These are phyloP conservation scores for Ascaphus truei DNA, from an alignment of 2,113 vertebrate species.

Conservation along the genomic window DNA sequence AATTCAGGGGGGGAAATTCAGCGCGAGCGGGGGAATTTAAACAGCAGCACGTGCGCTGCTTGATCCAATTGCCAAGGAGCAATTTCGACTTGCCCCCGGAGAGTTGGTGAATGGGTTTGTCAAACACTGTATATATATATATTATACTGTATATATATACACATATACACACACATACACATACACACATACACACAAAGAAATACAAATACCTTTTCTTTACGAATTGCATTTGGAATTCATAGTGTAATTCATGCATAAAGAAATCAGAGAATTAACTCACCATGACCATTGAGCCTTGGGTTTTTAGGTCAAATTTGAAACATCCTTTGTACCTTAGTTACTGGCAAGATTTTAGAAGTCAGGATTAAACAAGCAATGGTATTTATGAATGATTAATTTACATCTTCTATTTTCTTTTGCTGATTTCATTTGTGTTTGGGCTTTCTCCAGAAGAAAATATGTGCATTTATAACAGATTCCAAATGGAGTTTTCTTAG, in stretches of 20 bases:
- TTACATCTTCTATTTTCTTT: conserved; percentile 28
- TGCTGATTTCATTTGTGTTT: conserved; percentile 33
- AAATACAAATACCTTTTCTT: background rate
- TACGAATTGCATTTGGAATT: background rate
- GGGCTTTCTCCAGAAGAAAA: conserved; percentile 22
- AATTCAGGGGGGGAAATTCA: too few species aligned
- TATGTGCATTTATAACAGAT: conserved; percentile 25
- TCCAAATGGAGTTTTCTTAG: conserved; percentile 20
- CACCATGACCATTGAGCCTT: background rate
- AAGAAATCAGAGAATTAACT: conserved; percentile 1
- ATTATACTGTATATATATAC: too few species aligned
- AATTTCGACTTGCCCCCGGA: too few species aligned
- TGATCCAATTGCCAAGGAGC: too few species aligned
- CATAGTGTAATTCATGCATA: background rate
- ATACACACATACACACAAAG: too few species aligned
- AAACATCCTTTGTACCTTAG: conserved; percentile 30
- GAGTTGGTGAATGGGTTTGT: too few species aligned
- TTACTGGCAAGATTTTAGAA: conserved; percentile 5
- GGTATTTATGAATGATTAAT: conserved; percentile 29
- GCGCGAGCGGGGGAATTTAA: too few species aligned
- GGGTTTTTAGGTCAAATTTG: conserved; percentile 11
- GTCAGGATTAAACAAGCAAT: conserved; percentile 21
- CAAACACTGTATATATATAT: too few species aligned
- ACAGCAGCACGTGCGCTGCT: too few species aligned
- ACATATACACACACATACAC: too few species aligned